Base-by-base conservation (phyloP, 2,797 vertebrate species). In the Mus caroli region DNA sequence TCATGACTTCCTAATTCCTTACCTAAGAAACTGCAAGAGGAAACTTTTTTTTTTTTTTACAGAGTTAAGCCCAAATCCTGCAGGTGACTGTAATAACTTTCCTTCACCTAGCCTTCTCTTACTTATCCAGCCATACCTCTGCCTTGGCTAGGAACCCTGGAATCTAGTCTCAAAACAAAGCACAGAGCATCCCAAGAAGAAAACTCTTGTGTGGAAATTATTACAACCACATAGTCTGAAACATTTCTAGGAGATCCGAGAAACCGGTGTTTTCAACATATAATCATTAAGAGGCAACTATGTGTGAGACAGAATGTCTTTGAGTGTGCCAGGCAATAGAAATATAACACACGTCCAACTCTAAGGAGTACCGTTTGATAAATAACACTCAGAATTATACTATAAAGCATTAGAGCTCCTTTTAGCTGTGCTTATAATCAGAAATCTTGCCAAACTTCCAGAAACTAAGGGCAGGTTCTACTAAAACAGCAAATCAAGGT, bases 211-310 rank as follows among this genome's bases (percentile, higher is more conserved):
- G 19, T 52, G 84, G 92, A 50, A 88, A 69, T 31, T 56, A 40
- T 73, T 93, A 64, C 19, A 34, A 85, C 34, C 8, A 50, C 52
- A 24, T 78, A 88, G 84, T 96, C 26, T 88, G 40, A 19, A 88
- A 37, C 64, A 54, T 88, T 96, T 95, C 79, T 46, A 69, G 26
- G 67, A 67, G 77, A 62, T 67, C 54, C 67, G 31, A 11, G 52
- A 60, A 94, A 88, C 62, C 54, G 88, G 3, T 52, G 43, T 28
- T 92, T 15, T 13, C 34, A 79, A 92, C 67, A 58, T 77, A 11
- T 58, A 87, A 28, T n/a, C 20, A 90, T 88, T 78, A 80, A 96
- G 85, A 92, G 69, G 24, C 1, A 91, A 43, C 94, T 91, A 80
- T 86, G 93, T 73, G 56, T 80, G 84, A 92, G 8, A 94, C 1